Evolutionary conservation across 2,797 vertebrate genomes (phyloP).

Genomic region (Octomys mimax): DNA sequence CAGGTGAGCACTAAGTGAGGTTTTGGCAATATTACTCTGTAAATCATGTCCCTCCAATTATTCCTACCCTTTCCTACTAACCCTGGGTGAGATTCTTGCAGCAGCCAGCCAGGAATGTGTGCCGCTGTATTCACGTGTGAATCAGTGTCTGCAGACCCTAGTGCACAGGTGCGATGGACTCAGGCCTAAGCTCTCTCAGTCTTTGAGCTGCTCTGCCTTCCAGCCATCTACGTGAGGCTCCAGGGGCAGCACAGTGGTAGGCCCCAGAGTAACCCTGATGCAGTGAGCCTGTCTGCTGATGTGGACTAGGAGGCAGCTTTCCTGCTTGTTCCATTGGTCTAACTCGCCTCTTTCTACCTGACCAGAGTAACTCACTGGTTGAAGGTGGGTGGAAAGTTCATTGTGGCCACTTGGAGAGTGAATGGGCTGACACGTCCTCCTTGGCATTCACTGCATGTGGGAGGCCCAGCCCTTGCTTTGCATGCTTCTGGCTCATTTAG

Average conservation of each 20-base stretch:
- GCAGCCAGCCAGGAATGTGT: not conserved
- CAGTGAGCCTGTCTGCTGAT: not conserved
- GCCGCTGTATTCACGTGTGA: not conserved
- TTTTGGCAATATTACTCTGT: not conserved
- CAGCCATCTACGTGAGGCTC: not conserved
- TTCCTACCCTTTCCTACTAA: not conserved
- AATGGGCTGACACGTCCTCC: not conserved
- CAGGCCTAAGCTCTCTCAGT: not conserved
- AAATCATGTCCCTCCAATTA: not conserved
- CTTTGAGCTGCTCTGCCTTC: not conserved
- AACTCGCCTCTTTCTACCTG: not conserved
- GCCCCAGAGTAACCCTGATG: not conserved
- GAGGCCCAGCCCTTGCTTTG: not conserved
- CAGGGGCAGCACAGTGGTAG: not conserved
- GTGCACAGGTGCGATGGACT: not conserved
- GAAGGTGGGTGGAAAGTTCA: not conserved
- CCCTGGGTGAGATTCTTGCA: not conserved
- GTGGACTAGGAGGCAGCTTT: not conserved
- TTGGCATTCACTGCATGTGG: not conserved
- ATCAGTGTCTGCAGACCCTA: not conserved
- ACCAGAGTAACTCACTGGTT: not conserved
- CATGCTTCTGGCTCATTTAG: not conserved
- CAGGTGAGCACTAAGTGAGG: not conserved
- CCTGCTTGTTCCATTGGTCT: not conserved
- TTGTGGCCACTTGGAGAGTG: not conserved